A percentile compares a stretch with the other conserved stretches of the same genome.
Evolutionary conservation across 2,888 invertebrate genomes (phyloP).

Genomic region (Meghimatium bilineatum): DNA sequence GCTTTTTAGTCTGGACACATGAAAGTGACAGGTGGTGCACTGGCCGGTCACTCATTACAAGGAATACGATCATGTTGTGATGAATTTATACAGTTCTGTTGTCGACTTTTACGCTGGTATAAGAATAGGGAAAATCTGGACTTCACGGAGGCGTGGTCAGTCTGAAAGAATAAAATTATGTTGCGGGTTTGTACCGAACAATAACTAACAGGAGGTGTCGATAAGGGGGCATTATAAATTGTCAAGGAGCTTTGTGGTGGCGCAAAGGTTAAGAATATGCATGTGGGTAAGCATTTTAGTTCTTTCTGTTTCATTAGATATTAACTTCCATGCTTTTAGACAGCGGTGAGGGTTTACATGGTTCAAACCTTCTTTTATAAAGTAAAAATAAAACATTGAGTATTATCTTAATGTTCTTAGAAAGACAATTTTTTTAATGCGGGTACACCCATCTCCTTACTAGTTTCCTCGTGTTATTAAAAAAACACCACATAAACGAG

Average conservation of each 20-base stretch:
- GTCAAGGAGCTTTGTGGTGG: background rate
- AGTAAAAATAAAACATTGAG: no score
- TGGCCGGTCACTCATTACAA: slow-evolving; percentile 33
- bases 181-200: background rate
- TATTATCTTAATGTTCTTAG: no score
- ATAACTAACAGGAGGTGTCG: background rate
- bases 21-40: slow-evolving; percentile 36
- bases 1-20: background rate
- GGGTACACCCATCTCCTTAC: no score
- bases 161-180: slow-evolving; percentile 1
- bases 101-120: background rate
- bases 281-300: background rate
- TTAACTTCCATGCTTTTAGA: no score
- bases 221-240: background rate
- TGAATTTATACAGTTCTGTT: slow-evolving; percentile 1
- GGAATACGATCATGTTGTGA: slow-evolving; percentile 20
- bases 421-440: no score
- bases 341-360: no score
- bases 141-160: background rate
- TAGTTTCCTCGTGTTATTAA: no score
- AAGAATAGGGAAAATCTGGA: background rate
- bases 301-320: background rate
- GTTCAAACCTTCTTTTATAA: no score
- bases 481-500: no score
- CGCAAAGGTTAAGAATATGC: background rate